Evolutionary conservation across 2,113 vertebrate genomes (phyloP).

Genomic region (Xyrauchen texanus): DNA sequence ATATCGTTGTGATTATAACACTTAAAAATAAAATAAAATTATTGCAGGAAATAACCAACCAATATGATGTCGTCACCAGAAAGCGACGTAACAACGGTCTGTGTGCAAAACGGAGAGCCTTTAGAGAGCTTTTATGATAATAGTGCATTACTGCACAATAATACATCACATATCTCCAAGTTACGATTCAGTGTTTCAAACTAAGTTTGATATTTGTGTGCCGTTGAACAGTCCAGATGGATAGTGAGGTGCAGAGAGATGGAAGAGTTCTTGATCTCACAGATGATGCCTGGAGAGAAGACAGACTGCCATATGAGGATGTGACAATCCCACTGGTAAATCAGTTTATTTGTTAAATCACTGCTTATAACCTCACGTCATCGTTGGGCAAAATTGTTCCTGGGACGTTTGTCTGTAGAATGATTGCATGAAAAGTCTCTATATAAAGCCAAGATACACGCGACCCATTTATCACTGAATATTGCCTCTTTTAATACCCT

Average conservation of each 20-base stretch:
- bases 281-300: constrained; percentile 96
- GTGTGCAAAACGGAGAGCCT: no score
- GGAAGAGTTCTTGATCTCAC: constrained; percentile 95
- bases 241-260: constrained; percentile 94
- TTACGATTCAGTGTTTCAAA: no score
- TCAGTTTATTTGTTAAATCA: background rate
- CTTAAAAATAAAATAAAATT: no score
- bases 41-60: no score
- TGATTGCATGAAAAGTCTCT: no score
- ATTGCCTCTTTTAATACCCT: no score
- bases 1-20: background rate
- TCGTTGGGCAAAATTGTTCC: background rate
- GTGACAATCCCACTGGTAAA: constrained; percentile 93
- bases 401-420: no score
- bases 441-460: no score
- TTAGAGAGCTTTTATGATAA: no score
- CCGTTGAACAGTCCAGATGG: constrained; percentile 72
- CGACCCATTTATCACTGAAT: no score
- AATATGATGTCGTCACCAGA: constrained; percentile 21
- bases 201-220: background rate
- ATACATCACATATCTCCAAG: no score
- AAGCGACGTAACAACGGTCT: constrained; percentile 7
- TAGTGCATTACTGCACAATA: no score
- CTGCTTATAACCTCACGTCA: background rate
- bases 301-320: constrained; percentile 92